These are phyloP conservation scores for Patiria miniata DNA, from an alignment of 35 echinoderm and acorn worm genomes.

Conservation along the genomic window DNA sequence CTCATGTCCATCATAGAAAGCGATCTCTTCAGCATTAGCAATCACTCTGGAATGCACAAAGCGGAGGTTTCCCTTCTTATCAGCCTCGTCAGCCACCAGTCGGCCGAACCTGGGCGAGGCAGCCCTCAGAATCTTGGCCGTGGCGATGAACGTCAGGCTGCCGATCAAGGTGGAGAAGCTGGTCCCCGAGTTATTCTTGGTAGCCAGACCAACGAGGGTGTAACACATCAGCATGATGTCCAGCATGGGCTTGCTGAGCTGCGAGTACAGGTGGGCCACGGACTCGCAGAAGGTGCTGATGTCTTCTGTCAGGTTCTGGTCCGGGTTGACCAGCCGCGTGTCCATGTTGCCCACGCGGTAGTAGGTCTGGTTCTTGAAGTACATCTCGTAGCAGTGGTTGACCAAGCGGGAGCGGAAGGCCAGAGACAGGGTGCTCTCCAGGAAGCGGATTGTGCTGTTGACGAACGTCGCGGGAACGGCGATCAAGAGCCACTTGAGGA, in stretches of 20 bases:
- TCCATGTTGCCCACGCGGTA: slow-evolving; percentile 95
- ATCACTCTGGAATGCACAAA: slow-evolving; percentile 96
- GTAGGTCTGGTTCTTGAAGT: slow-evolving; percentile 98
- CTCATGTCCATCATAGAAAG: slow-evolving; percentile 97
- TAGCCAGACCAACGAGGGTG: slow-evolving; percentile 67
- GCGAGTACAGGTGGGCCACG: slow-evolving; percentile 95
- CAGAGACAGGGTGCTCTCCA: slow-evolving; percentile 81
- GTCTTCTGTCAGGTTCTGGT: slow-evolving; percentile 97
- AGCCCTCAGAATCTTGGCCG: slow-evolving; percentile 73
- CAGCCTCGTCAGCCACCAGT: slow-evolving; percentile 88
- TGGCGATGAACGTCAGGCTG: slow-evolving; percentile 41
- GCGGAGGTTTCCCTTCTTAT: slow-evolving; percentile 84
- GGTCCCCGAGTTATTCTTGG: slow-evolving; percentile 60
- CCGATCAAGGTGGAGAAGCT: slow-evolving; percentile 64
- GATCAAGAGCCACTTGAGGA: slow-evolving; percentile 82
- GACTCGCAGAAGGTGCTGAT: slow-evolving; percentile 96
- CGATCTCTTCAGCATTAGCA: slow-evolving; percentile 97
- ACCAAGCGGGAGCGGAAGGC: slow-evolving; percentile 91
- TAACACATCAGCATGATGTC: slow-evolving; percentile 86
- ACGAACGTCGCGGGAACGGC: slow-evolving; percentile 94
- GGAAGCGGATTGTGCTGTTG: slow-evolving; percentile 93
- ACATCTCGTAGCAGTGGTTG: slow-evolving; percentile 79
- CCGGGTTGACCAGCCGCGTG: slow-evolving; percentile 85
- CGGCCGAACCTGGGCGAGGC: slow-evolving; percentile 97
- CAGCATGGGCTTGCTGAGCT: slow-evolving; percentile 88